Conservation (phyloP, 2,797 vertebrate species). For the Coluber constrictor region DNA sequence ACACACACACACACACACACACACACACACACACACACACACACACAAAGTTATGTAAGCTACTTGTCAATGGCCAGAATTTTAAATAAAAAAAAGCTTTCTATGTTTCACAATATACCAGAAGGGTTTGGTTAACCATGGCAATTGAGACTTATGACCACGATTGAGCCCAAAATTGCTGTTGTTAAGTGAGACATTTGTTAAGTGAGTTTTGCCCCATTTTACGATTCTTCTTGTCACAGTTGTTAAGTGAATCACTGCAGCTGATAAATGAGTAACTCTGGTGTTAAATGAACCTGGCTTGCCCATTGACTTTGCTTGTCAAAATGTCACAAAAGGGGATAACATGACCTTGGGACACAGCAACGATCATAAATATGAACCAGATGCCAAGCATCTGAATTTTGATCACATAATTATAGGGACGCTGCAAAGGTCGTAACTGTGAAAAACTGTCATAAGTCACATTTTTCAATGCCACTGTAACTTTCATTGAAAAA, state of each 20-base stretch:
- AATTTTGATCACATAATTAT: not conserved
- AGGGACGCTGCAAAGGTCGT: no score
- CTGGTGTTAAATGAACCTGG: not conserved
- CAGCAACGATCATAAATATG: not conserved
- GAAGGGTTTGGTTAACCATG: no score
- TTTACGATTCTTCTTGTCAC: not conserved
- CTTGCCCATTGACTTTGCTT: no score
- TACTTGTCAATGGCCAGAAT: slow-evolving; percentile 11
- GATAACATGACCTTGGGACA: not conserved
- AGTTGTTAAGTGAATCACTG: not conserved
- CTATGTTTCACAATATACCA: no score
- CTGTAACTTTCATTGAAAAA: slow-evolving; percentile 1
- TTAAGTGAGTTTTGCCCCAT: not conserved
- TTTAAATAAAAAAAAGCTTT: no score
- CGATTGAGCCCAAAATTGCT: no score
- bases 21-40: no score
- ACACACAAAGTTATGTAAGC: not conserved
- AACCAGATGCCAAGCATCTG: not conserved
- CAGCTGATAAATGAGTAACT: not conserved
- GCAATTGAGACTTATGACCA: no score
- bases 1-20: no score
- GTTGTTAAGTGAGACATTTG: not conserved
- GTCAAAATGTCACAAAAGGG: no score
- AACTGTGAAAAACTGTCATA: not conserved
- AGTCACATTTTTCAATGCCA: not conserved